Evolutionary conservation across 2,797 vertebrate genomes (phyloP), one percentile per base, ranked within the genome.

Genomic region (Anas acuta): DNA sequence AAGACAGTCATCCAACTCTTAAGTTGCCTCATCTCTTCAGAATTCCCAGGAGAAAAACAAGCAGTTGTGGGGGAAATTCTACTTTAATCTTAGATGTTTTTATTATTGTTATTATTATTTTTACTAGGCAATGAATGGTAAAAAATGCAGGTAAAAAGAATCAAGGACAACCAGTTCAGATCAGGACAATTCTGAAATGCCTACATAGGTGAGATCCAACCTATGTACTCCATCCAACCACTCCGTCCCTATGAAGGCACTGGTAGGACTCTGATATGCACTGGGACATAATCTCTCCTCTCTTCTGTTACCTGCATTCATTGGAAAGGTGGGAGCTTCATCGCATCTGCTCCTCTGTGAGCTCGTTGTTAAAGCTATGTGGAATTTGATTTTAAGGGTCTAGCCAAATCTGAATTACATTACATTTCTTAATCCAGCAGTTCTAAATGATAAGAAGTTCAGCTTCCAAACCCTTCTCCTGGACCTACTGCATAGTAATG

Each of bases 61-160:
- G 56, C 14, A 87, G 25, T 73, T 89, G 35, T 28, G 54, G 35
- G 43, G 71, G 56, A 56, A 96, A 39, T 62, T 75, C 58, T 92
- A 21, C 32, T 5, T 60, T 28, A 64, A 62, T 73, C 57, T 81
- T 54, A 62, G 13, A 66, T 76, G 19, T 23, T 81, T 92, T 78
- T 88, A 9, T 43, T 22, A 32, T 43, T 10, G 30, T 32, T 65
- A 51, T 65, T 43, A 32, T 53, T 53, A 28, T 53, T 53, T 91
- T 89, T 82, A 78, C 23, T 56, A 89, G 66, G 41, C 94, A 93
- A 92, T 92, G 37, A 94, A 81, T 45, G 19, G 19, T 45, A 45
- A 45, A 45, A 45, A 45, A 7, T 51, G n/a, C 33, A 89, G 33
- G 9, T 73, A n/a, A 79, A 91, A 62, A 37, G 33, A 92, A 70